A percentile compares a stretch with the other conserved stretches of the same genome.
Evolutionary conservation across 2,888 invertebrate genomes (phyloP).

Genomic region (Tridacna crocea): DNA sequence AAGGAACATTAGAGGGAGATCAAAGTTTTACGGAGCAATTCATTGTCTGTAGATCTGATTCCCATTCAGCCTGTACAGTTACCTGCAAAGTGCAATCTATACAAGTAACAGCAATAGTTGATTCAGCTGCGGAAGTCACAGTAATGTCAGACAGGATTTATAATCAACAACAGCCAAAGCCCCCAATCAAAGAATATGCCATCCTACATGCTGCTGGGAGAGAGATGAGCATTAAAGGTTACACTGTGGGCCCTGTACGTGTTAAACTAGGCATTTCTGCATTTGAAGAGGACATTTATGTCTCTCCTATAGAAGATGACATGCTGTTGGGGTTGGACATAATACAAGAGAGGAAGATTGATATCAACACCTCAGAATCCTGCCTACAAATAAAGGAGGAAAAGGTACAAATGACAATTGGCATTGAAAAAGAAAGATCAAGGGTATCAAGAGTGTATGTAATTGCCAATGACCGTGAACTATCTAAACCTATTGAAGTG

Average conservation of each 20-base stretch:
- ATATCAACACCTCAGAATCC: background rate
- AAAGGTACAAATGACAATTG: background rate
- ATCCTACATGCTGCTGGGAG: too few relatives aligned
- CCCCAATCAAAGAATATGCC: too few relatives aligned
- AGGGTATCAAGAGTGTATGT: background rate
- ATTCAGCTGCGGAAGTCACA: too few relatives aligned
- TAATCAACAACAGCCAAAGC: too few relatives aligned
- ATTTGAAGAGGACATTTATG: conserved; percentile 1
- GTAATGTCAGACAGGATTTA: too few relatives aligned
- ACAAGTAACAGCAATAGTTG: too few relatives aligned
- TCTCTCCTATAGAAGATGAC: background rate
- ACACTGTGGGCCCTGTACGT: background rate
- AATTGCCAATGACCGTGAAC: background rate
- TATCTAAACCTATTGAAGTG: background rate
- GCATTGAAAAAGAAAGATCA: background rate
- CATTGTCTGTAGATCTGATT: too few relatives aligned
- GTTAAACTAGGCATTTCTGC: background rate
- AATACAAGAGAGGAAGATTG: background rate
- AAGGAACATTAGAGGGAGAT: too few relatives aligned
- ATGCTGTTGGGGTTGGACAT: background rate
- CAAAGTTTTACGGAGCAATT: too few relatives aligned
- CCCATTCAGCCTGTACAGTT: too few relatives aligned
- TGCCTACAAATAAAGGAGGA: background rate
- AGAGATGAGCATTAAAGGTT: background rate
- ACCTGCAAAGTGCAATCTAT: too few relatives aligned